Evolutionary conservation across 37 sponge, comb jelly and placozoan genomes (phyloP), one percentile per base, ranked within the genome.

Genomic region (Oscarella lobularis): DNA sequence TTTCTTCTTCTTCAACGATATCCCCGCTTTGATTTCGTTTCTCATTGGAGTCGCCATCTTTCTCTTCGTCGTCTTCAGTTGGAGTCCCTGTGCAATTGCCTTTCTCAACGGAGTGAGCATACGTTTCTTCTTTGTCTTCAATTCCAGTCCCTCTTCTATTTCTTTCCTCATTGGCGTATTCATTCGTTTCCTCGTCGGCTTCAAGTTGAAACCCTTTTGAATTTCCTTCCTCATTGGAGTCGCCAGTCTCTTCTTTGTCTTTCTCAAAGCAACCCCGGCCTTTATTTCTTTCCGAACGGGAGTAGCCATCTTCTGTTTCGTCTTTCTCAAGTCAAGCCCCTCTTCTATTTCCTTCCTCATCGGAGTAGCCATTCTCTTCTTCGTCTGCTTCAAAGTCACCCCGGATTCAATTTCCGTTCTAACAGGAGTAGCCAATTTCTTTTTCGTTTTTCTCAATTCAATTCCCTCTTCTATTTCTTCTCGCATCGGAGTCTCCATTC

Each of bases 51-150:
- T 89, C 20, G 83, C 78, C 73, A 81, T 73, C 2, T 74, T 35
- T 32, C 41, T 73, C 60, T 66, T 80, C 69, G 85, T 83, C 76
- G 84, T 81, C 3, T 83, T n/a, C 34, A 88, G 73, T 5, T 66
- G 31, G 35, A 77, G 73, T 2, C 41, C 2, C 5, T 31, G 30
- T 39, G 81, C 41, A 74, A 88, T 88, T 0, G 70, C 74, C 67
- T 79, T 75, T n/a, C 80, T 39, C 9, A 88, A 41, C 29, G 89
- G 89, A 37, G 89, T 88, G 6, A 85, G 79, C 74, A 85, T 54
- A 9, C 74, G 14, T 9, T 70, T 81, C 36, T 71, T 81, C 41
- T 80, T 81, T 75, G 79, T 81, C 5, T 80, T 38, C 6, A 88
- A 73, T n/a, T 75, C 3, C 39, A 75, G 68, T 39, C 79, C 41